These are phyloP conservation scores for Aulostomus chinensis DNA, from an alignment of 2,797 vertebrate genomes.

Conservation along the genomic window DNA sequence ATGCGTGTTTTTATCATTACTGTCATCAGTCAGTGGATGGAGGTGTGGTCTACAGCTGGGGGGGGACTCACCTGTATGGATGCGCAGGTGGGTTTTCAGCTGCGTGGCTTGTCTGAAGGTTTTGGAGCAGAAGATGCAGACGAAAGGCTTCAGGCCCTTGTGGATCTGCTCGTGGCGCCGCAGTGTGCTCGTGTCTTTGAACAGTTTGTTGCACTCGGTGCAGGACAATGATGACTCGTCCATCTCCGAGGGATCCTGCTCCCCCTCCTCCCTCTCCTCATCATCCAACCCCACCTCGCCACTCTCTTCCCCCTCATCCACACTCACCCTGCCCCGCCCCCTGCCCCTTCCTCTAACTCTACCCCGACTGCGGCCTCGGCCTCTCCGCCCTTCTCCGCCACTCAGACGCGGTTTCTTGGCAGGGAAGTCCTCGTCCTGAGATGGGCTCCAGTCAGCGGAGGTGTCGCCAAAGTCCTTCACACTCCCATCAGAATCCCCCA, in stretches of 20 bases:
- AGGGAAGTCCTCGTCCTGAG: slow-evolving; percentile 35
- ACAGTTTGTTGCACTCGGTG: slow-evolving; percentile 89
- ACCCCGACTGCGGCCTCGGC: slow-evolving; percentile 2
- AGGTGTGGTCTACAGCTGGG: too few relatives aligned
- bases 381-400: slow-evolving; percentile 4
- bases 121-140: slow-evolving; percentile 94
- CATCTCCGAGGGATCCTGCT: slow-evolving; percentile 46
- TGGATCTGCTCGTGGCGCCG: slow-evolving; percentile 97
- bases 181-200: slow-evolving; percentile 95
- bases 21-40: too few relatives aligned
- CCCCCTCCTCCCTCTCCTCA: slow-evolving; percentile 48
- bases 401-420: slow-evolving; percentile 43
- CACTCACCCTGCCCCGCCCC: slow-evolving; percentile 66
- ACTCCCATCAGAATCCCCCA: slow-evolving; percentile 53
- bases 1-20: too few relatives aligned
- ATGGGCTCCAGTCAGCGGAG: slow-evolving; percentile 70
- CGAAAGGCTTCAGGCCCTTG: slow-evolving; percentile 94
- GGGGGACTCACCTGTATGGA: slow-evolving; percentile 98
- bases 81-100: slow-evolving; percentile 96
- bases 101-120: slow-evolving; percentile 97
- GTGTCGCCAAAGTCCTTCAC: slow-evolving; percentile 56
- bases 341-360: slow-evolving; percentile 22
- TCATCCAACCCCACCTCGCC: slow-evolving; percentile 70
- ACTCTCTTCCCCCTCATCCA: slow-evolving; percentile 68
- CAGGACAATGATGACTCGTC: slow-evolving; percentile 85